Evolutionary conservation across 2,113 vertebrate species (phyloP).

Genomic region (Arothron firmamentum): DNA sequence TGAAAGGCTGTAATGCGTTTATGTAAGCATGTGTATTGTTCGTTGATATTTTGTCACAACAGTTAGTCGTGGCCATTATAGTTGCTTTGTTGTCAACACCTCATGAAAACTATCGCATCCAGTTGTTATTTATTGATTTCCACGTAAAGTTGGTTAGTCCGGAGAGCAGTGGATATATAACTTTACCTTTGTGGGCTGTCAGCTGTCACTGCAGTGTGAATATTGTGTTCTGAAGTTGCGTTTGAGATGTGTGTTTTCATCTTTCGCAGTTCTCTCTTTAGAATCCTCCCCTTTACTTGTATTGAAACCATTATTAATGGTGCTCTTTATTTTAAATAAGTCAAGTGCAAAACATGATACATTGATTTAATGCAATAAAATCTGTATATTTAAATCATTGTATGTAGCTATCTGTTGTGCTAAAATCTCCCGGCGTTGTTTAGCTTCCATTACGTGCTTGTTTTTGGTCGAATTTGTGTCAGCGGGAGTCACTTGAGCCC

Average conservation of each 20-base stretch:
- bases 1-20: slow-evolving; percentile 53
- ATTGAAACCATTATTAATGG: too few species aligned
- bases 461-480: too few species aligned
- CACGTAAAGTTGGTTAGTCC: too few species aligned
- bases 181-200: slow-evolving; percentile 14
- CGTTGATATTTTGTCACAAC: slow-evolving; percentile 29
- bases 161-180: neutral
- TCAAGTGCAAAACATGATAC: too few species aligned
- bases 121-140: neutral
- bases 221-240: slow-evolving; percentile 12
- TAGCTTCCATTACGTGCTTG: too few species aligned
- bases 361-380: too few species aligned
- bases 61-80: slow-evolving; percentile 21
- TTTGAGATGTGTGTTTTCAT: neutral
- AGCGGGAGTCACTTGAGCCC: too few species aligned
- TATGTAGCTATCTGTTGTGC: too few species aligned
- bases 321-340: too few species aligned
- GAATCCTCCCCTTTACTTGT: too few species aligned
- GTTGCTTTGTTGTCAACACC: slow-evolving; percentile 3
- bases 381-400: too few species aligned
- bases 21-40: slow-evolving; percentile 65
- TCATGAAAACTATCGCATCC: neutral
- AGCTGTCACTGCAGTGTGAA: neutral
- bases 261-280: neutral
- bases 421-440: too few species aligned